These are phyloP conservation scores for Drosophila ironensis DNA, from an alignment of 1,140 invertebrate genomes.

Conservation along the genomic window DNA sequence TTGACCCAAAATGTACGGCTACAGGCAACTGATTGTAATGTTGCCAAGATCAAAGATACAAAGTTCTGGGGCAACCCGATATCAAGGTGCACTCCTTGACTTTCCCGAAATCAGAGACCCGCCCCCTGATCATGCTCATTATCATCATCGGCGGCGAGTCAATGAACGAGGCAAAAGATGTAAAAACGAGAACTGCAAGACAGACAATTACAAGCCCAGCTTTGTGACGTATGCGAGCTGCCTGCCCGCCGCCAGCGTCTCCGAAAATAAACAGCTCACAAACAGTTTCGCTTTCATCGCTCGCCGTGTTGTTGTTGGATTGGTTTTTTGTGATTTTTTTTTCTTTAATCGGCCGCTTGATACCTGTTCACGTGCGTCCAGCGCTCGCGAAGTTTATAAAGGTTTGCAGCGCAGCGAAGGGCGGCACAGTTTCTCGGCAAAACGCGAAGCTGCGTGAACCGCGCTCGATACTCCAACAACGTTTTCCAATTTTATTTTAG, in stretches of 20 bases:
- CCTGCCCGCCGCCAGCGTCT: conserved; percentile 7
- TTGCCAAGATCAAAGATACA: neutral
- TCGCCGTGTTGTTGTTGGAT: conserved; percentile 10
- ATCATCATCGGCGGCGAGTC: conserved; percentile 46
- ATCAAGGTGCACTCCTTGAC: conserved; percentile 21
- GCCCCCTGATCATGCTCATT: no score
- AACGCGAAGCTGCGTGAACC: conserved; percentile 54
- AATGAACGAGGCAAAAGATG: conserved; percentile 48
- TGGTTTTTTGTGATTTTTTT: conserved; percentile 4
- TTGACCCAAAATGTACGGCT: neutral
- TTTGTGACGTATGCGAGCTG: conserved; percentile 34
- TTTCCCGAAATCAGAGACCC: conserved; percentile 16
- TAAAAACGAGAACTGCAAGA: conserved; percentile 32
- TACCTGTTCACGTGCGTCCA: conserved; percentile 68
- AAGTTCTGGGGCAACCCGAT: neutral
- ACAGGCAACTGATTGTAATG: neutral
- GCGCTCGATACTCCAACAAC: conserved; percentile 38
- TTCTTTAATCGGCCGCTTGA: conserved; percentile 27
- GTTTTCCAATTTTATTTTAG: conserved; percentile 9
- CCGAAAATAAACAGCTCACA: conserved; percentile 25
- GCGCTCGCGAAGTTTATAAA: conserved; percentile 64
- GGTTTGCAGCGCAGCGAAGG: conserved; percentile 48
- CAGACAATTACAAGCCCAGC: conserved; percentile 17
- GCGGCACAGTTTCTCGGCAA: conserved; percentile 63
- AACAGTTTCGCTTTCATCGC: conserved; percentile 43